A percentile compares a stretch with the other conserved stretches of the same genome.
Evolutionary conservation across 2,888 invertebrate genomes (phyloP).

Genomic region (Heteromurus nitidus): DNA sequence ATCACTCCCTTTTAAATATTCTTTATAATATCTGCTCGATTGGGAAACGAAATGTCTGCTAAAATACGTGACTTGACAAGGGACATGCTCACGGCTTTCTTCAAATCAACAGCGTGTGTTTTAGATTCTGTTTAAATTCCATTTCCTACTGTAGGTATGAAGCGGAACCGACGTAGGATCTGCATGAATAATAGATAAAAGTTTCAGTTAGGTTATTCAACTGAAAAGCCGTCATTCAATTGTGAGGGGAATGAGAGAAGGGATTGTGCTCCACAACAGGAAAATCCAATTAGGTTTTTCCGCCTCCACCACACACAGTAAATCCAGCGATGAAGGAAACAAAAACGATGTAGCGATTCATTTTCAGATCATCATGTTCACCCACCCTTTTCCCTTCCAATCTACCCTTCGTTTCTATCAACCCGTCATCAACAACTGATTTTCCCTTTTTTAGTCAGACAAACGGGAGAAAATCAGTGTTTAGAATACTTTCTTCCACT

Average conservation of each 20-base stretch:
- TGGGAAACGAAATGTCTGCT: too few relatives aligned
- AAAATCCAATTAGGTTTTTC: constrained; percentile 48
- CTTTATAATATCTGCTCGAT: too few relatives aligned
- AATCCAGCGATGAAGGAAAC: constrained; percentile 11
- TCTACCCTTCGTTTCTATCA: constrained; percentile 18
- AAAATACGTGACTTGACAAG: too few relatives aligned
- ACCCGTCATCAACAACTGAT: constrained; percentile 31
- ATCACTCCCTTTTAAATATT: too few relatives aligned
- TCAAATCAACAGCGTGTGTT: too few relatives aligned
- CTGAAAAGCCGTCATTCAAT: constrained; percentile 12
- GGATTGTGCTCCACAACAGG: constrained; percentile 25
- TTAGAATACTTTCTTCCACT: too few relatives aligned
- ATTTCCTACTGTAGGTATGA: too few relatives aligned
- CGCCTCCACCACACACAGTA: not conserved
- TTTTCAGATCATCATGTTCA: constrained; percentile 45
- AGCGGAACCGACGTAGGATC: not conserved
- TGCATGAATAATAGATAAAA: constrained; percentile 32
- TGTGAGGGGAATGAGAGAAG: constrained; percentile 3
- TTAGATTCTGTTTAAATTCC: too few relatives aligned
- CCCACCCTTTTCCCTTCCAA: constrained; percentile 39
- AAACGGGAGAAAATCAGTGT: constrained; percentile 11
- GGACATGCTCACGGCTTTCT: too few relatives aligned
- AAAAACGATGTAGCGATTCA: constrained; percentile 31
- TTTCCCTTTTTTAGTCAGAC: not conserved
- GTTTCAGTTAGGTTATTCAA: constrained; percentile 9